A percentile compares a stretch with the other conserved stretches of the same genome.
Conservation (phyloP, 2,113 vertebrate species). For the Pseudopipra pipra region DNA sequence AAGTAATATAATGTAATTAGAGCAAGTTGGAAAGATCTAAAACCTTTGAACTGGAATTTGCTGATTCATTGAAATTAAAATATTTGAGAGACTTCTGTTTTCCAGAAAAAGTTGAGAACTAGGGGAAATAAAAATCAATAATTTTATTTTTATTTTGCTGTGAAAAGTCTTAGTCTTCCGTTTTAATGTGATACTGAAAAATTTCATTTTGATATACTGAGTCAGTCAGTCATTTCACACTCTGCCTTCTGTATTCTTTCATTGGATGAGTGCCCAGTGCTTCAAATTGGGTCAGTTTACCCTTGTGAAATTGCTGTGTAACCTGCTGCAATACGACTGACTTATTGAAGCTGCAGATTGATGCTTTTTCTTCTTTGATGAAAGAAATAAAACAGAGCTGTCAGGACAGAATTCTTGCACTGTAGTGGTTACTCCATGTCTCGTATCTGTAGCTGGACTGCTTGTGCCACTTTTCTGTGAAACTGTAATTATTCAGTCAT, state of each 20-base stretch:
- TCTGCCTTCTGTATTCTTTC: not conserved
- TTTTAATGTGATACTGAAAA: slow-evolving; percentile 6
- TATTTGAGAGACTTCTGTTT: not conserved
- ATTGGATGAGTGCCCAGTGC: slow-evolving; percentile 9
- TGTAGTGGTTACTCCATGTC: fast-evolving
- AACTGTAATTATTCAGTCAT: slow-evolving; percentile 1
- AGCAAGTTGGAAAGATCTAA: not conserved
- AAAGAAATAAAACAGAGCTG: not conserved
- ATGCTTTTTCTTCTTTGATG: slow-evolving; percentile 8
- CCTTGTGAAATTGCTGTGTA: slow-evolving; percentile 33
- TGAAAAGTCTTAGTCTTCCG: not conserved
- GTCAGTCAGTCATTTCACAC: slow-evolving; percentile 27
- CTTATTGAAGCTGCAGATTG: not conserved
- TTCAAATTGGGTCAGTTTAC: slow-evolving; percentile 33
- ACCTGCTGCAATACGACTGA: slow-evolving; percentile 1
- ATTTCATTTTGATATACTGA: not conserved
- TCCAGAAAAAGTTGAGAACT: not conserved
- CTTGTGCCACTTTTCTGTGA: not conserved
- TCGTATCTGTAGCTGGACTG: not conserved
- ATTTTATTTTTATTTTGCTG: not conserved
- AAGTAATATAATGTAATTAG: not conserved
- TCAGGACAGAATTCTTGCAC: not conserved
- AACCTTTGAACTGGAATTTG: not conserved
- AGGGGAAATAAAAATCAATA: not conserved
- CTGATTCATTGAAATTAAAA: not conserved